These are phyloP conservation scores for Spodoptera frugiperda DNA, from an alignment of 1,140 invertebrate genomes.

Conservation along the genomic window DNA sequence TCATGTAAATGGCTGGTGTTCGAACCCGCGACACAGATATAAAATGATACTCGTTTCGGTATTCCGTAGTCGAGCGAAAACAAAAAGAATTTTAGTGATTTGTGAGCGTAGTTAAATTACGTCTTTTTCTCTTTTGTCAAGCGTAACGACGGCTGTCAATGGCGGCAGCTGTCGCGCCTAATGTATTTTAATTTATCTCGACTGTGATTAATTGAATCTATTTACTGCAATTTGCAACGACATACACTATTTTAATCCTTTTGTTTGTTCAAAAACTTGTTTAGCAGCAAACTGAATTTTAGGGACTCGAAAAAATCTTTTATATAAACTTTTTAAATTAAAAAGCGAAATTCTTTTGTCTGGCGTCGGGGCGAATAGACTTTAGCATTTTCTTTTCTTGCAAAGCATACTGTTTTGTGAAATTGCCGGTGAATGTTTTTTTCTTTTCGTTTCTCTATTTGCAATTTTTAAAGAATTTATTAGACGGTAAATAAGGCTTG, in stretches of 20 bases:
- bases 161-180: slow-evolving; percentile 38
- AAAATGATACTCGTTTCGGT: slow-evolving; percentile 10
- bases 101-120: slow-evolving; percentile 43
- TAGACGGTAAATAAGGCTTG: slow-evolving; percentile 20
- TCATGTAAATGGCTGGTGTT: slow-evolving; percentile 22
- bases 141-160: slow-evolving; percentile 43
- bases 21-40: slow-evolving; percentile 15
- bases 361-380: slow-evolving; percentile 40
- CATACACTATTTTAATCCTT: slow-evolving; percentile 20
- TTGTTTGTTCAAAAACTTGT: slow-evolving; percentile 37
- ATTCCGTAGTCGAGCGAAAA: slow-evolving; percentile 17
- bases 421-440: slow-evolving; percentile 41
- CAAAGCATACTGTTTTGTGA: slow-evolving; percentile 36
- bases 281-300: slow-evolving; percentile 28
- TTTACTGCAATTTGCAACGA: slow-evolving; percentile 32
- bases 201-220: slow-evolving; percentile 42
- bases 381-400: slow-evolving; percentile 45
- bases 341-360: slow-evolving; percentile 48
- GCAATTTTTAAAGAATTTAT: slow-evolving; percentile 38
- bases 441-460: slow-evolving; percentile 31
- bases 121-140: slow-evolving; percentile 46
- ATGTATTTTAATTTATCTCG: slow-evolving; percentile 46
- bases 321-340: slow-evolving; percentile 49
- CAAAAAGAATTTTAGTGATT: slow-evolving; percentile 43
- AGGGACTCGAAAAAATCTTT: slow-evolving; percentile 34